These are phyloP conservation scores for Nudaria mundana DNA, from an alignment of 2,888 invertebrate species.

Conservation along the genomic window DNA sequence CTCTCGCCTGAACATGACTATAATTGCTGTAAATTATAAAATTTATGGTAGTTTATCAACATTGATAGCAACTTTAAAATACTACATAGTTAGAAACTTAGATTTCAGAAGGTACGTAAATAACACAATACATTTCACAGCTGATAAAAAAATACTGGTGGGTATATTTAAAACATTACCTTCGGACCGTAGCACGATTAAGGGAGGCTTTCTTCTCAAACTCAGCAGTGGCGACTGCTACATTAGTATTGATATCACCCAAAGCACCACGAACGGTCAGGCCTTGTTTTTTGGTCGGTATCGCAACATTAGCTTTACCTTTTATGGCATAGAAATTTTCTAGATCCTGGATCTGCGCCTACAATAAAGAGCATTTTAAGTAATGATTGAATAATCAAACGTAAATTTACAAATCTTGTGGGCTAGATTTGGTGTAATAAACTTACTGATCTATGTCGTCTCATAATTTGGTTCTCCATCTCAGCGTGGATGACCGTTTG, in stretches of 20 bases:
- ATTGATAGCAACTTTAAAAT: too few species aligned
- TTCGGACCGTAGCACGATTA: constrained; percentile 42
- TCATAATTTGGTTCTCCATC: constrained; percentile 61
- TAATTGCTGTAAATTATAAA: constrained; percentile 51
- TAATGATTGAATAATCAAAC: not conserved
- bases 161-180: constrained; percentile 36
- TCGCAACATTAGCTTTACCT: constrained; percentile 47
- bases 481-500: constrained; percentile 5
- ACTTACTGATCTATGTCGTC: constrained; percentile 54
- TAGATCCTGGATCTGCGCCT: constrained; percentile 62
- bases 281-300: constrained; percentile 55
- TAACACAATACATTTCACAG: not conserved
- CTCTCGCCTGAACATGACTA: constrained; percentile 71
- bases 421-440: not conserved
- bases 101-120: not conserved
- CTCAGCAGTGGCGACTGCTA: constrained; percentile 54
- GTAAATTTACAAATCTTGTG: not conserved
- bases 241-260: constrained; percentile 68
- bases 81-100: too few species aligned
- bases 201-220: constrained; percentile 61
- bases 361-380: constrained; percentile 8
- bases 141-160: constrained; percentile 4
- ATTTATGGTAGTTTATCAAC: not conserved
- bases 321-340: constrained; percentile 59
- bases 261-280: constrained; percentile 60